phyloP scores from a whole-genome alignment of 2,888 invertebrate genomes.

The Pristionchus maxplancki region DNA sequence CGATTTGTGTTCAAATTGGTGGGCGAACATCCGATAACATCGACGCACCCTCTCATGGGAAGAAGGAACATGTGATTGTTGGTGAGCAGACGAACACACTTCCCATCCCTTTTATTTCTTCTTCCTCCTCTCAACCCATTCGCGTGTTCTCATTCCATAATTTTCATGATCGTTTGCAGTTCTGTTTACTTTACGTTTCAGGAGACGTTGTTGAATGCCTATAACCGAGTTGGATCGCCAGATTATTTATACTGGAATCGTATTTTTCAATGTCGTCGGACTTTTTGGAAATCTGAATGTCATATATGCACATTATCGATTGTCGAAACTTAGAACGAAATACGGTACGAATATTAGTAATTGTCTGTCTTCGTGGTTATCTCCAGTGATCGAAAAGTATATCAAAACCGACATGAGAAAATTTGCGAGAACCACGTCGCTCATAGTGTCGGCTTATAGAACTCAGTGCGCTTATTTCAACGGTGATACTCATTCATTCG shows the following conservation, averaged over 20 bases:
- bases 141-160: not conserved
- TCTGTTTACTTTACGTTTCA: not conserved
- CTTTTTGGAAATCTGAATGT: constrained; percentile 44
- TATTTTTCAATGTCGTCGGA: constrained; percentile 28
- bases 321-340: constrained; percentile 18
- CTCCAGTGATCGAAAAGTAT: no score
- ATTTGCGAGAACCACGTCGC: no score
- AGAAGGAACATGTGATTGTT: not conserved
- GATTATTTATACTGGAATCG: constrained; percentile 10
- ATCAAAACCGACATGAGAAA: no score
- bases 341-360: no score
- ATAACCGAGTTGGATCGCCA: constrained; percentile 14
- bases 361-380: no score
- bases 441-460: no score
- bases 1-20: not conserved
- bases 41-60: not conserved
- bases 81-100: not conserved
- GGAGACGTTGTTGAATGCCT: not conserved
- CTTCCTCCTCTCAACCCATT: not conserved
- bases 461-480: no score
- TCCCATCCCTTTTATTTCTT: not conserved
- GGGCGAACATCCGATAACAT: not conserved
- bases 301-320: constrained; percentile 34
- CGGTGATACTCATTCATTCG: no score
- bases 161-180: not conserved